phyloP scores from a whole-genome alignment of 2,888 invertebrate species.

The Aleiodes leptofemur region DNA sequence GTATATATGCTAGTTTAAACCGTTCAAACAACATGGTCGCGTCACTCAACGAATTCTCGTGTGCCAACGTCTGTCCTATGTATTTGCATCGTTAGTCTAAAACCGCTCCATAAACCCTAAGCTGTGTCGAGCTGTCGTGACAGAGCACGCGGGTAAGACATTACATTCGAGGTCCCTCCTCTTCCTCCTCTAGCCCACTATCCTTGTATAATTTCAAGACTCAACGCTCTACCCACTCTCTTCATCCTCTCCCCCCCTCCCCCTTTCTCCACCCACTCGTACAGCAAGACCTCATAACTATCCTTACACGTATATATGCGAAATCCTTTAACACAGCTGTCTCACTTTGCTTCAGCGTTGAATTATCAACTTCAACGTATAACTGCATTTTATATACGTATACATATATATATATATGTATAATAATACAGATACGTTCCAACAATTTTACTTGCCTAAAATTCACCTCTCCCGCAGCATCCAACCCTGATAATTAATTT shows the following conservation, averaged over 20 bases:
- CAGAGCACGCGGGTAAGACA: constrained; percentile 58
- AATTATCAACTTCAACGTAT: constrained; percentile 44
- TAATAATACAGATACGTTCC: background rate
- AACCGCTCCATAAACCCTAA: constrained; percentile 66
- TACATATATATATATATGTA: background rate
- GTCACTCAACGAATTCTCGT: constrained; percentile 45
- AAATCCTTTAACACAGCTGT: constrained; percentile 28
- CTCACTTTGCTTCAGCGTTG: constrained; percentile 27
- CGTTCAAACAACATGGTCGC: constrained; percentile 28
- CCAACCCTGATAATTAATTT: constrained; percentile 69
- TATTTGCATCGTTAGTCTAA: constrained; percentile 71
- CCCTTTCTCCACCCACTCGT: constrained; percentile 22
- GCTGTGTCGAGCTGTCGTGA: constrained; percentile 60
- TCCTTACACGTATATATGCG: background rate
- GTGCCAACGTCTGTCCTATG: constrained; percentile 57
- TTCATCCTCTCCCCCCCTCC: too few species aligned
- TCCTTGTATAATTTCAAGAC: constrained; percentile 66
- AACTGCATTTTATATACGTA: constrained; percentile 38
- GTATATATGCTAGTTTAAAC: constrained; percentile 22
- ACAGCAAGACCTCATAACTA: constrained; percentile 47
- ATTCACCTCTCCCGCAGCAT: constrained; percentile 55
- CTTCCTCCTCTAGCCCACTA: constrained; percentile 39
- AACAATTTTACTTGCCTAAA: constrained; percentile 40
- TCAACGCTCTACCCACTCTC: constrained; percentile 40
- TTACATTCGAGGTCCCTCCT: constrained; percentile 58